Percentiles rank a stretch among this genome's conserved stretches.
These are phyloP conservation scores for Drusus annulatus DNA, from an alignment of 1,140 invertebrate species.

Conservation along the genomic window DNA sequence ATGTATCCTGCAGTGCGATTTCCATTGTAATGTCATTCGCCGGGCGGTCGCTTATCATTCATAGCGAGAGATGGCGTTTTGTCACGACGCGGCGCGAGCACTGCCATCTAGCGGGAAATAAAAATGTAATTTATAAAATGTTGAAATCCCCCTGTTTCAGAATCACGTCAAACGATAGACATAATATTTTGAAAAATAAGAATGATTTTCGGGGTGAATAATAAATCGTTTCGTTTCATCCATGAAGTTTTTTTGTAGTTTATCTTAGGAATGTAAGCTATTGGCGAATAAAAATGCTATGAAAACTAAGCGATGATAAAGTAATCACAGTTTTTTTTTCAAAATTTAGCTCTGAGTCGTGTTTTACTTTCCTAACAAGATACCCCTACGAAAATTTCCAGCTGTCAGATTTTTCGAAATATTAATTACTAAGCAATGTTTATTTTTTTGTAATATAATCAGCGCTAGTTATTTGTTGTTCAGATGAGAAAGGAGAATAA, in stretches of 20 bases:
- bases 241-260: not conserved
- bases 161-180: conserved; percentile 40
- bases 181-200: conserved; percentile 60
- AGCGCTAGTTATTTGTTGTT: no score
- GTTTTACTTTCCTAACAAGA: no score
- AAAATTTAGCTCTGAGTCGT: no score
- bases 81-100: conserved; percentile 41
- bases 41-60: conserved; percentile 52
- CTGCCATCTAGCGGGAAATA: conserved; percentile 43
- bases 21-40: conserved; percentile 22
- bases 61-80: conserved; percentile 52
- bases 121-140: conserved; percentile 54
- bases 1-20: conserved; percentile 3
- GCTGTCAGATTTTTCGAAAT: no score
- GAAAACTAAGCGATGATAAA: no score
- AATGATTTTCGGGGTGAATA: conserved; percentile 50
- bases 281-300: no score
- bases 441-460: no score
- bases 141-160: conserved; percentile 23
- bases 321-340: no score
- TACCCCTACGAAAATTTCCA: no score
- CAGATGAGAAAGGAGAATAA: no score
- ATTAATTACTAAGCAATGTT: no score
- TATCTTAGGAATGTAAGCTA: no score
- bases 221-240: conserved; percentile 32